Base-by-base conservation (phyloP, 2,888 invertebrate species). In the Eilema depressum region DNA sequence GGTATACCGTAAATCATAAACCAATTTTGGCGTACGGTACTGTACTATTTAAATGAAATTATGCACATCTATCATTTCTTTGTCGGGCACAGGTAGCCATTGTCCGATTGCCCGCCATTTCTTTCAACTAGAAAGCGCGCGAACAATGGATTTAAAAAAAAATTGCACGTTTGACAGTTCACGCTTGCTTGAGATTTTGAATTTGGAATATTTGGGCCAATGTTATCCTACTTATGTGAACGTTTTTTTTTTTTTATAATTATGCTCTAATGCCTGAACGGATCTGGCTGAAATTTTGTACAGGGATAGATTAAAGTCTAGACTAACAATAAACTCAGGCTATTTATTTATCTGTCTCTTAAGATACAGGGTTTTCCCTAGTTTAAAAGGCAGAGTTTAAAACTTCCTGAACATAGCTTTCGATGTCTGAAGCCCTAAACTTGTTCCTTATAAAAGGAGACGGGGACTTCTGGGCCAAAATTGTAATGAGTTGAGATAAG, bases 11-110 rank as follows among this genome's bases (percentile, higher is more conserved):
- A 83, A 83, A 82, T 82, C 82, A 83, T 83, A 82, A 77, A 83
- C 71, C 69, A 77, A 77, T 75, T 70, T 73, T 73, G 66, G 53
- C 63, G 41, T 66, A 82, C 78, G 78, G 73, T 76, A 75, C 70
- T 75, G 69, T 69, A 62, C 56, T 72, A 71, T 83, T 80, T 79
- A 69, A 77, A 76, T 78, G 69, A 75, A 75, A 79, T 80, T 85
- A 79, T 75, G 78, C 82, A 80, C 83, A 84, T 83, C 85, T 70
- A 78, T 86, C 84, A 84, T 79, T n/a, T 60, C 80, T 83, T 84
- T 86, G 84, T 84, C 83, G 83, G 83, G 28, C 30, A 63, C 84
- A 86, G 87, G 86, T 85, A 86, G 63, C 12, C 60, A 56, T 60
- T 60, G 30, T 41, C 33, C 33, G 11, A 37, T 7, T 37, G 37